Conservation (phyloP, 2,113 vertebrate species). For the Urocynchramus pylzowi region DNA sequence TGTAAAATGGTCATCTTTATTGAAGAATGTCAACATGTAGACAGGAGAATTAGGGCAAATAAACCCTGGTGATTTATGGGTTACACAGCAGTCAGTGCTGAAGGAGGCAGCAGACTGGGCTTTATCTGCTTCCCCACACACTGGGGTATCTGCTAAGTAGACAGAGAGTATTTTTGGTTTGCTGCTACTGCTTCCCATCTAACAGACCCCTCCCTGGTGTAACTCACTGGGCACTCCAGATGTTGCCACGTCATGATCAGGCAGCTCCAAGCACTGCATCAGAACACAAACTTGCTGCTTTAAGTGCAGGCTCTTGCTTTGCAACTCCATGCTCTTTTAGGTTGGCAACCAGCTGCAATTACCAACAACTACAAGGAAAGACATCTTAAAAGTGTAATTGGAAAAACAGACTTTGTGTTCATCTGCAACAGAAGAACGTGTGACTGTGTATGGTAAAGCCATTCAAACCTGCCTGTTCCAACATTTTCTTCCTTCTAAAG, state of each 20-base stretch:
- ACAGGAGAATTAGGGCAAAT: constrained; percentile 20
- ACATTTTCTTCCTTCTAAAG: background rate
- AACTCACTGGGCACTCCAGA: background rate
- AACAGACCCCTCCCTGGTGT: background rate
- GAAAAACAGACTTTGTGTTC: background rate
- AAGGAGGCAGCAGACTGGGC: background rate
- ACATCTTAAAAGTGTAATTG: background rate
- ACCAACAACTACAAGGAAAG: background rate
- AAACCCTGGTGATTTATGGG: constrained; percentile 9
- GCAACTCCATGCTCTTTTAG: background rate
- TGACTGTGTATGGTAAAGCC: background rate
- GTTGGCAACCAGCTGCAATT: background rate
- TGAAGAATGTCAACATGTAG: background rate
- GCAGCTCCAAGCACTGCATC: background rate
- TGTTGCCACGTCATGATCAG: background rate
- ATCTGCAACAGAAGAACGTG: background rate
- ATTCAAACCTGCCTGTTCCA: background rate
- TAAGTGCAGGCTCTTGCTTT: background rate
- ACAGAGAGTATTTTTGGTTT: background rate
- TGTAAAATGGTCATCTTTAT: background rate
- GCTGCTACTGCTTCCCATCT: background rate
- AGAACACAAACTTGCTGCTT: background rate
- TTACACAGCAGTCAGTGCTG: background rate
- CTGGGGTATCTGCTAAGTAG: background rate
- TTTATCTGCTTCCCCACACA: background rate